Evolutionary conservation across 2,888 invertebrate genomes (phyloP).

Genomic region (Cephus rjabovi): DNA sequence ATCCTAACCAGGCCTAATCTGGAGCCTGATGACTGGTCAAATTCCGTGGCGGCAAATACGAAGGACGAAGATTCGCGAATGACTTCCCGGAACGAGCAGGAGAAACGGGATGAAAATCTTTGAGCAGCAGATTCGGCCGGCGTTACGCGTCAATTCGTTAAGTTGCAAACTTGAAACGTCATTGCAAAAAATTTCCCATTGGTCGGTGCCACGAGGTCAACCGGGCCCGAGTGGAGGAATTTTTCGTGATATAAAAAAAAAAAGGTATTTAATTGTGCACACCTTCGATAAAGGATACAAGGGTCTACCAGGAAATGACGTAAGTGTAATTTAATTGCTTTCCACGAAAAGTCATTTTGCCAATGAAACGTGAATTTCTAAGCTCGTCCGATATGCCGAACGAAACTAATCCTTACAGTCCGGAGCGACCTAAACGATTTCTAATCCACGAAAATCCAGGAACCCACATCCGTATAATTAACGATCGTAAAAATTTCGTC

Average conservation of each 20-base stretch:
- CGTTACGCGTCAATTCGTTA: background rate
- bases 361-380: background rate
- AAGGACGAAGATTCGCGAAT: background rate
- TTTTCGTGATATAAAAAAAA: background rate
- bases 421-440: background rate
- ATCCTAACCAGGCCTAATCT: background rate
- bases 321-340: background rate
- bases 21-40: background rate
- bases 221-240: background rate
- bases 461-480: background rate
- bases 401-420: background rate
- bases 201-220: background rate
- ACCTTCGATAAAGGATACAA: background rate
- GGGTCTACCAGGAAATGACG: background rate
- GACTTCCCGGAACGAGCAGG: background rate
- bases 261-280: background rate
- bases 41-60: background rate
- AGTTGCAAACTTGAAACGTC: background rate
- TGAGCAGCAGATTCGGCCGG: background rate
- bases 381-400: background rate
- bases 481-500: background rate
- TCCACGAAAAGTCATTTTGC: background rate
- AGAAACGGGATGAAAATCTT: background rate
- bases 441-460: background rate
- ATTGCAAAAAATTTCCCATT: background rate